Evolutionary conservation across 1,140 invertebrate species (phyloP).

Genomic region (Drosophila bocki): DNA sequence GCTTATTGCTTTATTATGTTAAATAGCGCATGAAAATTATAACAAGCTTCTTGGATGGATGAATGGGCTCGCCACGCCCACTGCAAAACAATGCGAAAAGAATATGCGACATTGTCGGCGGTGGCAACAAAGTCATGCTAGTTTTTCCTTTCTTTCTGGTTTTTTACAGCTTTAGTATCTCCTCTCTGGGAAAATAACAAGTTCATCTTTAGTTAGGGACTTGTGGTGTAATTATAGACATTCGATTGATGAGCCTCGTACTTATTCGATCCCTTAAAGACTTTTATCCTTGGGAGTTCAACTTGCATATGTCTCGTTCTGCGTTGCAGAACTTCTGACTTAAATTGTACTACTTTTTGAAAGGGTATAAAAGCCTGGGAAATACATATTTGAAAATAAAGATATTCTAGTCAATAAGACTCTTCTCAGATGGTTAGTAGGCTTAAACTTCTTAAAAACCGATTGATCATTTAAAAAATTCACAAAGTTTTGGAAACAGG

Average conservation of each 20-base stretch:
- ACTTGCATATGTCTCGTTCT: background rate
- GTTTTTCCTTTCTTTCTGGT: slow-evolving; percentile 24
- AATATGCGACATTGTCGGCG: slow-evolving; percentile 9
- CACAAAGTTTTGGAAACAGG: background rate
- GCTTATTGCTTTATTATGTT: slow-evolving; percentile 81
- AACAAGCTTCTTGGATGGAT: slow-evolving; percentile 64
- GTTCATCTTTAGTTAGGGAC: background rate
- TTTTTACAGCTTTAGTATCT: slow-evolving; percentile 39
- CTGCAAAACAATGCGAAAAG: background rate
- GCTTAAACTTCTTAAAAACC: background rate
- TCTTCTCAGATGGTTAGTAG: background rate
- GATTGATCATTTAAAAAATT: background rate
- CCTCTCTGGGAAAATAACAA: slow-evolving; percentile 21
- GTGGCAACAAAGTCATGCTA: slow-evolving; percentile 22
- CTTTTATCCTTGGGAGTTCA: background rate
- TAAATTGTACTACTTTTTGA: too few species aligned
- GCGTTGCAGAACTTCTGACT: too few species aligned
- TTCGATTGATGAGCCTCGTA: slow-evolving; percentile 31
- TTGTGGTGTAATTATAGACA: slow-evolving; percentile 47
- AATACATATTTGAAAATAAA: background rate
- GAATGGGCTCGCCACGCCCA: slow-evolving; percentile 1
- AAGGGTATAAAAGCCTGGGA: background rate
- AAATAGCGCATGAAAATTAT: slow-evolving; percentile 82
- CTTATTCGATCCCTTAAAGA: background rate
- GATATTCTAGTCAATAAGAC: background rate